Conservation (phyloP, 2,113 vertebrate genomes). For the Chamaea fasciata region DNA sequence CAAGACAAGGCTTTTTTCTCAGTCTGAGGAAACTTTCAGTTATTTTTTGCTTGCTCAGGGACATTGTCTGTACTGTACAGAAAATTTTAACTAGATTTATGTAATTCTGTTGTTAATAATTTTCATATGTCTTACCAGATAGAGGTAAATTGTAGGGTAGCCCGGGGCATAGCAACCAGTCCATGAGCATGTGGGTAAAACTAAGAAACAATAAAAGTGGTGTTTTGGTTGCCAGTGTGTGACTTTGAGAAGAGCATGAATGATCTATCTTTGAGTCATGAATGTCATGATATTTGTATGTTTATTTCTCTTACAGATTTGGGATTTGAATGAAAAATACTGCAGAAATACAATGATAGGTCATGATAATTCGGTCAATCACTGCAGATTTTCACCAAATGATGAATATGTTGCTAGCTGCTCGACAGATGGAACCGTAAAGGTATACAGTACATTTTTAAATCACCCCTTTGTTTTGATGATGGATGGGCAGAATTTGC, state of each 20-base stretch:
- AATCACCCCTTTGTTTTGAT: neutral
- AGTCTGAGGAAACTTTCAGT: neutral
- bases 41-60: neutral
- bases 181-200: neutral
- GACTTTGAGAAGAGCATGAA: neutral
- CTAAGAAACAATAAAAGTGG: neutral
- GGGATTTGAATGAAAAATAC: conserved; percentile 82
- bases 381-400: conserved; percentile 93
- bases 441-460: conserved; percentile 70
- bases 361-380: conserved; percentile 82
- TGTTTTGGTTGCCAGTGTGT: neutral
- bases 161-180: neutral
- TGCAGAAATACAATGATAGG: conserved; percentile 94
- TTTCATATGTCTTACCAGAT: neutral
- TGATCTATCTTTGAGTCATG: neutral
- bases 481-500: neutral
- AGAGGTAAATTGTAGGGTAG: neutral
- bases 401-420: conserved; percentile 87
- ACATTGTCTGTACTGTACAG: neutral
- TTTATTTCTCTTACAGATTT: conserved; percentile 75
- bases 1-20: neutral
- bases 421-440: conserved; percentile 90
- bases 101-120: neutral
- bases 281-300: neutral
- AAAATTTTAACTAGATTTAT: neutral